These are phyloP conservation scores for Nomada ferruginata DNA, from an alignment of 2,888 invertebrate genomes.

Conservation along the genomic window DNA sequence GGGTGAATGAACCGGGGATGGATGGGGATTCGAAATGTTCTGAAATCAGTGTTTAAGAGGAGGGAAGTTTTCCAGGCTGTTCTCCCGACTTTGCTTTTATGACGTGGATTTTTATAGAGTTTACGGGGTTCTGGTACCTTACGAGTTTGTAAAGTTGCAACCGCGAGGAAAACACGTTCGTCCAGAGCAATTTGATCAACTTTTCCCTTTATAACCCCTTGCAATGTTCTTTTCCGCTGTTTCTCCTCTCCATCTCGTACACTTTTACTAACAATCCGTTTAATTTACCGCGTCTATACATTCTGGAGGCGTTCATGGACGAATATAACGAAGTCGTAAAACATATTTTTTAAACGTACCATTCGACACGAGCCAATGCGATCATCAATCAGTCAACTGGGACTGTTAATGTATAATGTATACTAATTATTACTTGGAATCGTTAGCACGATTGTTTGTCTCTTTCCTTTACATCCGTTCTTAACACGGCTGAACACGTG, in stretches of 20 bases:
- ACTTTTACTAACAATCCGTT: too few relatives aligned
- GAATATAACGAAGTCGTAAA: background rate
- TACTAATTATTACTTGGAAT: background rate
- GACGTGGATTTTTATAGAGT: slow-evolving; percentile 1
- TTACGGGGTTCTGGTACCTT: background rate
- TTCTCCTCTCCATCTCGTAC: background rate
- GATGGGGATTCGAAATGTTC: slow-evolving; percentile 5
- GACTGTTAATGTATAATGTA: background rate
- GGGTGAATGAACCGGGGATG: background rate
- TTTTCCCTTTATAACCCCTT: background rate
- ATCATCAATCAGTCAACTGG: background rate
- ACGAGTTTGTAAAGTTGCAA: background rate
- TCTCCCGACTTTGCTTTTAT: background rate
- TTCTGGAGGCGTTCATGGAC: background rate
- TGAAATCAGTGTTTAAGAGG: slow-evolving; percentile 1
- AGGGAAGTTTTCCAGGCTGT: too few relatives aligned
- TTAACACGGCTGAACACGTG: background rate
- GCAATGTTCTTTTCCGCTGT: background rate
- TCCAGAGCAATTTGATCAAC: background rate
- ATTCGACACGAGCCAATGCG: background rate
- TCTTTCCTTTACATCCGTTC: background rate
- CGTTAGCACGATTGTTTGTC: background rate
- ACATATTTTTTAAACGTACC: background rate
- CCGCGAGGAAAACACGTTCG: slow-evolving; percentile 3
- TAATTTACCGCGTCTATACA: background rate